A percentile compares a stretch with the other conserved stretches of the same genome.
Conservation (phyloP, 1,140 invertebrate species). For the Theocolax elegans region DNA sequence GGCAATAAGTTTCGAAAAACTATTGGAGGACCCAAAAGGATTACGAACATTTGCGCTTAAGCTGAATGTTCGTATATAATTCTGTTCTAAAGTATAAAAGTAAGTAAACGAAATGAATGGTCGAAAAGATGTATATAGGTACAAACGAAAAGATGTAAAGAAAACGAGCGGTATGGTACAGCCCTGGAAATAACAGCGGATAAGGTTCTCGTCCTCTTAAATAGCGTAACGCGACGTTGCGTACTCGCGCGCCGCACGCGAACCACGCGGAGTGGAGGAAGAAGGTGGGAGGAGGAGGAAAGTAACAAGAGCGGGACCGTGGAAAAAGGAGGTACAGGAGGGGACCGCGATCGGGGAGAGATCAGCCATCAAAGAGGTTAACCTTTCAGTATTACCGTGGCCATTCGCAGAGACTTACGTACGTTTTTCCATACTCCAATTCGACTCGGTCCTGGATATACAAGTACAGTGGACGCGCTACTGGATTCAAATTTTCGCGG, state of each 20-base stretch:
- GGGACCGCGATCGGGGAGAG: conserved; percentile 10
- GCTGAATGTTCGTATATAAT: too few relatives aligned
- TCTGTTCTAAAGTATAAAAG: too few relatives aligned
- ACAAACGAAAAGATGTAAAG: too few relatives aligned
- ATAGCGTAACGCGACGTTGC: not conserved
- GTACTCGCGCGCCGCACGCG: not conserved
- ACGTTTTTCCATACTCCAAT: not conserved
- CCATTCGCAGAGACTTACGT: not conserved
- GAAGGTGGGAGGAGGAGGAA: conserved; percentile 33
- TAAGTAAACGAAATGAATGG: too few relatives aligned
- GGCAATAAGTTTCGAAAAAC: conserved; percentile 90
- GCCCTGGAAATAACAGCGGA: conserved; percentile 28
- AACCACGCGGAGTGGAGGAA: not conserved
- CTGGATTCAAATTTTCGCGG: conserved; percentile 5
- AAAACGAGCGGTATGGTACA: not conserved
- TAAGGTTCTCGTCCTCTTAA: conserved; percentile 16
- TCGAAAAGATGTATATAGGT: too few relatives aligned
- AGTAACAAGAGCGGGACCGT: conserved; percentile 26
- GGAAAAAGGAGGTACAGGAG: too few relatives aligned
- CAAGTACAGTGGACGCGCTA: too few relatives aligned
- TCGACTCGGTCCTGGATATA: not conserved
- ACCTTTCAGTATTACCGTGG: conserved; percentile 25
- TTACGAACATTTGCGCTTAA: conserved; percentile 90
- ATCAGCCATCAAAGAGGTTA: conserved; percentile 32
- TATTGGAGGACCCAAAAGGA: conserved; percentile 87